Base-by-base conservation (phyloP, 2,113 vertebrate genomes). In the Neolamprologus ventralis region DNA sequence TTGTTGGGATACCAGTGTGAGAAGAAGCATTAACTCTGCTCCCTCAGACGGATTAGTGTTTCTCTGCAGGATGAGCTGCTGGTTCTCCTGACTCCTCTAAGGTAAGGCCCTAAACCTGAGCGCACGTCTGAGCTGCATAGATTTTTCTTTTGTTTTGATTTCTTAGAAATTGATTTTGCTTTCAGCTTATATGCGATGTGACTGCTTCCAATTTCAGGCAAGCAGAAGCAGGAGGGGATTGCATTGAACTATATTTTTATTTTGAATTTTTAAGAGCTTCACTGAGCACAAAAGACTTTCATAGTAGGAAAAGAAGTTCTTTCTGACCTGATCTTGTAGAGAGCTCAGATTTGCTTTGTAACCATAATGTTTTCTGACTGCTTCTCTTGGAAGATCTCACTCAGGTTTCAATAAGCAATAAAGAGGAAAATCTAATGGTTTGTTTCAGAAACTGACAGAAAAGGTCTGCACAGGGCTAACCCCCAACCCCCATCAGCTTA, bases 71-170 rank as follows among this genome's bases (percentile, higher is more conserved):
- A 75, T n/a, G 42, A 85, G 23, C 53, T 81, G 63, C 8, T 5
- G 19, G 17, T 65, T 49, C 51, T 73, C 49, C 73, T 6, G 53
- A 88, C 17, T 85, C 31, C 53, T 47, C 14, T 2, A 37, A 71
- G 81, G 85, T 84, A 73, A 63, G 88, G 40, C 45, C 1, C n/a
- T 6, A n/a, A 55, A 33, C 19, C 49, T 47, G 57, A 12, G 42
- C 9, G 40, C 45, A 49, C 1, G 3, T 7, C 65, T 23, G 3
- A 42, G 33, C 53, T 57, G 78, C 45, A 63, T 5, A 45, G 9
- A n/a, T n/a, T 16, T 65, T 65, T 65, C 10, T 58, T 57, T 81
- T 37, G 26, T 12, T 17, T 65, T 17, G 14, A 17, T 35, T 23
- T 23, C 13, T 49, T 68, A 21, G 42, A 68, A 28, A 75, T 47